phyloP scores from a whole-genome alignment of 1,140 invertebrate species.

The Drosophila ogumai region DNA sequence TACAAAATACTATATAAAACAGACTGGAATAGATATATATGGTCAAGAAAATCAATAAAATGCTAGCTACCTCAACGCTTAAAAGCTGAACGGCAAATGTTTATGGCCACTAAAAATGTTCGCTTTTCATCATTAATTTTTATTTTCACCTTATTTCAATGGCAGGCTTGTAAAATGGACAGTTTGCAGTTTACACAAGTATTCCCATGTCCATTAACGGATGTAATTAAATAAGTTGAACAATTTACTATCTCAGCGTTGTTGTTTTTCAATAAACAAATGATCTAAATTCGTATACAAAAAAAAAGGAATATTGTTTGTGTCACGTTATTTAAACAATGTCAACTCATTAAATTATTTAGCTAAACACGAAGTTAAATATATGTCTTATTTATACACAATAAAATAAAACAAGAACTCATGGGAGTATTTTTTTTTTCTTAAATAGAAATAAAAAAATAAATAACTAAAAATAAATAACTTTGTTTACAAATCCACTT shows the following conservation, averaged over 20 bases:
- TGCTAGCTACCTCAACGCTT: not conserved
- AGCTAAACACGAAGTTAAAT: not conserved
- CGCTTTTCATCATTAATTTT: not conserved
- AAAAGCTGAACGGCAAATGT: not conserved
- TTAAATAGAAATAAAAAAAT: too few species aligned
- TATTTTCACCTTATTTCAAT: not conserved
- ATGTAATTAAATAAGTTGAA: not conserved
- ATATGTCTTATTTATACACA: not conserved
- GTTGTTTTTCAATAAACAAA: not conserved
- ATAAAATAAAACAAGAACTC: too few species aligned
- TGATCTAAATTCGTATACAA: not conserved
- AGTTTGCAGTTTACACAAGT: not conserved
- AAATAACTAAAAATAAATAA: too few species aligned
- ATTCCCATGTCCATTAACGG: not conserved
- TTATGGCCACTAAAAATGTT: constrained; percentile 2
- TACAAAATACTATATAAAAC: not conserved
- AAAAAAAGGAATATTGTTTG: constrained; percentile 2
- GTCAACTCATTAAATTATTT: not conserved
- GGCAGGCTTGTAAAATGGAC: not conserved
- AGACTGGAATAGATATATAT: not conserved
- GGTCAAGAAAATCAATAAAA: not conserved
- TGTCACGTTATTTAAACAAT: not conserved
- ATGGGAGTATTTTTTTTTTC: too few species aligned
- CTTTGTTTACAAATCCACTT: not conserved
- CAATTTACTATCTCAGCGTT: not conserved